Evolutionary conservation across 2,113 vertebrate genomes (phyloP).

Genomic region (Tiliqua scincoides): DNA sequence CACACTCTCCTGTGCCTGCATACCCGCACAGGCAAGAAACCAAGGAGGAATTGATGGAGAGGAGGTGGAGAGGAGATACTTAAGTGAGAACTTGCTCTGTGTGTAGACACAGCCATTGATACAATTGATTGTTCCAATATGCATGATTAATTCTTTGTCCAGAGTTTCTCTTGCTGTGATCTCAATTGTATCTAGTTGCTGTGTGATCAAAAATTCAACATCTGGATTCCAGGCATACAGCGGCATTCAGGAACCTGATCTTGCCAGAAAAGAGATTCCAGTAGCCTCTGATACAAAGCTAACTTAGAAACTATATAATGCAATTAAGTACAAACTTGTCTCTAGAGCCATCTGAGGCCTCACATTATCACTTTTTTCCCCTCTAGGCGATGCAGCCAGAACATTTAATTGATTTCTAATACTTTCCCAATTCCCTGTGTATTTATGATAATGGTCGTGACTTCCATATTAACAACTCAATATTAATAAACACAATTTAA

Average conservation of each 20-base stretch:
- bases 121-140: neutral
- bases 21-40: no score
- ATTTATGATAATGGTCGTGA: neutral
- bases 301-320: slow-evolving; percentile 5
- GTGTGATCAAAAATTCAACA: neutral
- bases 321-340: neutral
- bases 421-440: neutral
- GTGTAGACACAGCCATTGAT: neutral
- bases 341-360: neutral
- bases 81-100: no score
- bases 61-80: no score
- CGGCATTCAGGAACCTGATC: neutral
- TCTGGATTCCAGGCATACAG: slow-evolving; percentile 17
- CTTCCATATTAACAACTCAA: neutral
- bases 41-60: no score
- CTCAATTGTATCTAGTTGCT: neutral
- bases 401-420: neutral
- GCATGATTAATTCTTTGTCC: neutral
- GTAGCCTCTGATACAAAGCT: neutral
- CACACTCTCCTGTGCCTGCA: no score
- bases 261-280: slow-evolving; percentile 32
- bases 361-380: neutral
- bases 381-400: neutral
- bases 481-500: neutral
- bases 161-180: neutral